A percentile compares a stretch with the other conserved stretches of the same genome.
These are phyloP conservation scores for Physella acuta DNA, from an alignment of 1,140 invertebrate genomes.

Conservation along the genomic window DNA sequence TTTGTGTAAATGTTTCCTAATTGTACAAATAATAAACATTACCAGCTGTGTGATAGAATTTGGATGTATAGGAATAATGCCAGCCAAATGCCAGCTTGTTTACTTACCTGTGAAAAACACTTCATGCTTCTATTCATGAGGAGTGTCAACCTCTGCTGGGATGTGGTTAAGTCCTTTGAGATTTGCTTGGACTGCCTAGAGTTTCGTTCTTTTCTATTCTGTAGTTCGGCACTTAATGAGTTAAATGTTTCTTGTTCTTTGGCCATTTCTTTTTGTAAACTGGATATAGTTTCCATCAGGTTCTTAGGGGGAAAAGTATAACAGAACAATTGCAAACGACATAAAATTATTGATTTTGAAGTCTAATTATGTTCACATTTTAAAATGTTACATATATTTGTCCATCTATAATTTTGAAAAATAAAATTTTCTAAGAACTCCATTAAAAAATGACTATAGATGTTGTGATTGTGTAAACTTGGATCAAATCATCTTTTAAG, in stretches of 20 bases:
- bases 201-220: slow-evolving; percentile 37
- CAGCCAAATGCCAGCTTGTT: too few relatives aligned
- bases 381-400: neutral
- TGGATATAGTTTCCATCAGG: slow-evolving; percentile 44
- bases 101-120: slow-evolving; percentile 50
- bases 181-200: slow-evolving; percentile 49
- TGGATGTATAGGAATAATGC: too few relatives aligned
- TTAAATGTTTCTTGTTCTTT: slow-evolving; percentile 51
- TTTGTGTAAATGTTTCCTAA: too few relatives aligned
- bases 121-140: slow-evolving; percentile 54
- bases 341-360: neutral
- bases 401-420: neutral
- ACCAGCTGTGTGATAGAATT: too few relatives aligned
- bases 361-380: neutral
- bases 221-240: slow-evolving; percentile 36
- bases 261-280: slow-evolving; percentile 49
- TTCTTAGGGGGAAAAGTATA: slow-evolving; percentile 32
- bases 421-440: too few relatives aligned
- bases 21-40: too few relatives aligned
- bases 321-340: too few relatives aligned
- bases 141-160: slow-evolving; percentile 41
- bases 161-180: slow-evolving; percentile 44
- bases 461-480: too few relatives aligned
- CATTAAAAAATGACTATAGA: too few relatives aligned
- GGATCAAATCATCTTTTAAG: too few relatives aligned